phyloP scores from a whole-genome alignment of 53 echinoderm and acorn worm species.

The Glandiceps talaboti region DNA sequence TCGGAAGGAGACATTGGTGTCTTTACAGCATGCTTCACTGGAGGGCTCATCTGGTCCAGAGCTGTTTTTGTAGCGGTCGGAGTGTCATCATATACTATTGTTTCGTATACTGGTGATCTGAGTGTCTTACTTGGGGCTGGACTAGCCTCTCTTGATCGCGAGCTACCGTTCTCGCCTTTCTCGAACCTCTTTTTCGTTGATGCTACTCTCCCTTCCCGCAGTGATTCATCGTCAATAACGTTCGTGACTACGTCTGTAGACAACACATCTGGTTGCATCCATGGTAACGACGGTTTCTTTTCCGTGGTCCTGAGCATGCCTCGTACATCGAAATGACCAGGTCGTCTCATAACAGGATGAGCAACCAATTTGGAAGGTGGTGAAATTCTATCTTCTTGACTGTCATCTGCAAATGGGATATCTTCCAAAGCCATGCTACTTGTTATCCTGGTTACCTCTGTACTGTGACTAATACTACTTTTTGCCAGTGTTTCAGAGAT shows the following conservation, averaged over 20 bases:
- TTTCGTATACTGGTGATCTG: neutral
- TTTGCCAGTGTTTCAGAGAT: neutral
- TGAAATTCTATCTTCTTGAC: neutral
- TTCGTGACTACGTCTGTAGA: neutral
- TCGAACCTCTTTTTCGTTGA: constrained; percentile 76
- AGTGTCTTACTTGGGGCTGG: neutral
- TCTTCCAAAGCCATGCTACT: neutral
- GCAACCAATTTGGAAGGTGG: constrained; percentile 11
- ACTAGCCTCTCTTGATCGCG: neutral
- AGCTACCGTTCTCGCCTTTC: neutral
- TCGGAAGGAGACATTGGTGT: neutral
- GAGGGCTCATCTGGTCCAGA: no score
- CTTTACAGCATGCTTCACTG: neutral
- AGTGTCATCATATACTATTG: neutral
- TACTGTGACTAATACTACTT: neutral
- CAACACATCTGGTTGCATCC: constrained; percentile 30
- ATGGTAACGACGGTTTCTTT: constrained; percentile 36
- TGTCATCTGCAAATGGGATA: neutral
- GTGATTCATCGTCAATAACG: constrained; percentile 30
- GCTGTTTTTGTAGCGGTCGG: neutral
- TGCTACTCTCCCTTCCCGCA: constrained; percentile 44
- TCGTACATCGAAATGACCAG: constrained; percentile 69
- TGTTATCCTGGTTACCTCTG: neutral
- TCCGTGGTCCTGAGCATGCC: constrained; percentile 80
- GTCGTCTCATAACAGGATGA: constrained; percentile 38